Evolutionary conservation across 37 sponge, comb jelly and placozoan genomes (phyloP).

Genomic region (Cladorhizidae sp.): DNA sequence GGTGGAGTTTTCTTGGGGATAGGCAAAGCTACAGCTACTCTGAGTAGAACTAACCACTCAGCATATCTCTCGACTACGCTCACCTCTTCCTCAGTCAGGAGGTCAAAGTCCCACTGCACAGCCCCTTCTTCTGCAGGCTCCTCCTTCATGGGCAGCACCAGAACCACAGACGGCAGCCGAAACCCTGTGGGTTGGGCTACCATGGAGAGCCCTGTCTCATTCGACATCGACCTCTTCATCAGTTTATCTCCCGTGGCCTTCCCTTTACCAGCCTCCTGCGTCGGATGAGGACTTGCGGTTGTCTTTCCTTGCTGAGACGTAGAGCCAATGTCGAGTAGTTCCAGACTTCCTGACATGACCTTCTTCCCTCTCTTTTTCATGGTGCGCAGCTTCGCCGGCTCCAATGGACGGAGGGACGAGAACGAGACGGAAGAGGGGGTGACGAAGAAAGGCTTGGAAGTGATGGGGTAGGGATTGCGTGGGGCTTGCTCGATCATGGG

Average conservation of each 20-base stretch:
- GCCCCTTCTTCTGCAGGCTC: not conserved
- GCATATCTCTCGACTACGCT: not conserved
- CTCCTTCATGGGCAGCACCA: constrained; percentile 31
- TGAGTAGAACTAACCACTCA: no score
- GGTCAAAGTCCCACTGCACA: constrained; percentile 40
- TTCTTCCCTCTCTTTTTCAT: constrained; percentile 5
- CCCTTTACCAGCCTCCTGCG: not conserved
- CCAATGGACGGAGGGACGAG: not conserved
- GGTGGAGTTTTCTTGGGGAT: no score
- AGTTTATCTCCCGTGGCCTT: not conserved
- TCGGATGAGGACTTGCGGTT: not conserved
- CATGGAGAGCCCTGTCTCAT: not conserved
- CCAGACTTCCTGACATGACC: not conserved
- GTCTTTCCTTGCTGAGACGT: not conserved
- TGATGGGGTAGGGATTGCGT: constrained; percentile 17
- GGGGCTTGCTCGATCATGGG: constrained; percentile 16
- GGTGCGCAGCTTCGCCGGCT: not conserved
- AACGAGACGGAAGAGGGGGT: not conserved
- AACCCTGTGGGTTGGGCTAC: not conserved
- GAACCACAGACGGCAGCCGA: constrained; percentile 30
- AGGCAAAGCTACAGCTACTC: no score
- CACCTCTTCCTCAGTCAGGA: constrained; percentile 53
- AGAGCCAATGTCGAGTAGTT: not conserved
- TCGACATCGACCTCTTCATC: not conserved
- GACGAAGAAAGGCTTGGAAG: constrained; percentile 2